Evolutionary conservation across 2,888 invertebrate genomes (phyloP).

Genomic region (Operophtera brumata): DNA sequence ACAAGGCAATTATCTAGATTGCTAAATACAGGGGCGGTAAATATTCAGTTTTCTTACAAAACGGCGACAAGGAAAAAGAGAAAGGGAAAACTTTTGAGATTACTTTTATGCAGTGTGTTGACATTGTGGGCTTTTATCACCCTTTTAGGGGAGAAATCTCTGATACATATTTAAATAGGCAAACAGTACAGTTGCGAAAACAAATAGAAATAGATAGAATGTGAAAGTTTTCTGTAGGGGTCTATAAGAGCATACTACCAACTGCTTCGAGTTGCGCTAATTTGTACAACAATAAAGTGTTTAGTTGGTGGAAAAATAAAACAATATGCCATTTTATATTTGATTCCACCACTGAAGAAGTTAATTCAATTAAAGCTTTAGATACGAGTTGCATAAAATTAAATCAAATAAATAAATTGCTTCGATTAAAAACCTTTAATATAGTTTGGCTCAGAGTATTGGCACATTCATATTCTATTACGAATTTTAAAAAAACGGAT

Average conservation of each 20-base stretch:
- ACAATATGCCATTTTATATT: too few relatives aligned
- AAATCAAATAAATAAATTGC: too few relatives aligned
- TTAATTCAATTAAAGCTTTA: too few relatives aligned
- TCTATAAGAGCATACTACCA: not conserved
- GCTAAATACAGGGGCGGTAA: slow-evolving; percentile 3
- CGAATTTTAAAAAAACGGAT: too few relatives aligned
- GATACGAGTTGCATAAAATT: too few relatives aligned
- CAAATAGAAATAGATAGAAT: slow-evolving; percentile 56
- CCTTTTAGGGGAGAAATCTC: slow-evolving; percentile 74
- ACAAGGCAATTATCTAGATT: slow-evolving; percentile 1
- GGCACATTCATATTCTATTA: too few relatives aligned
- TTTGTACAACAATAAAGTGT: not conserved
- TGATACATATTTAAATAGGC: slow-evolving; percentile 78
- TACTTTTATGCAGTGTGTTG: slow-evolving; percentile 74
- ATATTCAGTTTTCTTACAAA: slow-evolving; percentile 32
- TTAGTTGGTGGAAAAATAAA: not conserved
- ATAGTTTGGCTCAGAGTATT: too few relatives aligned
- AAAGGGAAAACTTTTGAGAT: slow-evolving; percentile 65
- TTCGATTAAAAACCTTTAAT: too few relatives aligned
- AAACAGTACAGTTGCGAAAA: slow-evolving; percentile 64
- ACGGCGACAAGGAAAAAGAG: slow-evolving; percentile 37
- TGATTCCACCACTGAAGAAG: too few relatives aligned
- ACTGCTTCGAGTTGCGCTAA: not conserved
- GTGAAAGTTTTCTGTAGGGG: slow-evolving; percentile 40
- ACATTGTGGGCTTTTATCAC: slow-evolving; percentile 77